phyloP scores from a whole-genome alignment of 2,888 invertebrate genomes.

The Tachina lurida region DNA sequence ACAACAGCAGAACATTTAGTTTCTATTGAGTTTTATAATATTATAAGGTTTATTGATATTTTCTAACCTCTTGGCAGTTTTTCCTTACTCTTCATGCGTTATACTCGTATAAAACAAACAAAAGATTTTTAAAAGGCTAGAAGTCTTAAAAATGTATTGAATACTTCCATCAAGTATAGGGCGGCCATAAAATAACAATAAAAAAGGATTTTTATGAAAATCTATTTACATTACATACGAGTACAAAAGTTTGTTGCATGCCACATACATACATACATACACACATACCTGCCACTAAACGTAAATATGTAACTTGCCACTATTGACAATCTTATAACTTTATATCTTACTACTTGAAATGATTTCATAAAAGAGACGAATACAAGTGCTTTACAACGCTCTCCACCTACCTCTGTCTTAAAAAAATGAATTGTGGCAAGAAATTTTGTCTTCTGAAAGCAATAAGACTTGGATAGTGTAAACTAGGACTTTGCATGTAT shows the following conservation, averaged over 20 bases:
- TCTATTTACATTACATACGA: slow-evolving; percentile 28
- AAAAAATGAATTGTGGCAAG: too few species aligned
- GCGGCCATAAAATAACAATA: slow-evolving; percentile 29
- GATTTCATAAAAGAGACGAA: not conserved
- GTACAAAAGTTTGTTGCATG: not conserved
- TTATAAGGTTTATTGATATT: slow-evolving; percentile 33
- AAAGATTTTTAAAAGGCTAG: not conserved
- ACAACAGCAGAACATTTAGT: not conserved
- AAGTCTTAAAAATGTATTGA: slow-evolving; percentile 38
- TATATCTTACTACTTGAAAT: not conserved
- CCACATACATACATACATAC: not conserved
- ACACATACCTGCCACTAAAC: not conserved
- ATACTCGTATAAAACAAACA: not conserved
- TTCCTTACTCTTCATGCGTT: not conserved
- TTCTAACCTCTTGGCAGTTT: slow-evolving; percentile 26
- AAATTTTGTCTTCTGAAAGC: too few species aligned
- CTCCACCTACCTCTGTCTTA: too few species aligned
- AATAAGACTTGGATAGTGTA: too few species aligned
- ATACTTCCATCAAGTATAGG: slow-evolving; percentile 29
- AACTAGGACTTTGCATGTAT: too few species aligned
- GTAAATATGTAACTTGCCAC: not conserved
- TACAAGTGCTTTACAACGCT: too few species aligned
- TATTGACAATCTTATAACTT: slow-evolving; percentile 1
- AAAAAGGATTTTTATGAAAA: slow-evolving; percentile 31
- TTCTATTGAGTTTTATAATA: slow-evolving; percentile 2